These are phyloP conservation scores for Leptestheria dahalacensis DNA, from an alignment of 1,140 invertebrate genomes.

Conservation along the genomic window DNA sequence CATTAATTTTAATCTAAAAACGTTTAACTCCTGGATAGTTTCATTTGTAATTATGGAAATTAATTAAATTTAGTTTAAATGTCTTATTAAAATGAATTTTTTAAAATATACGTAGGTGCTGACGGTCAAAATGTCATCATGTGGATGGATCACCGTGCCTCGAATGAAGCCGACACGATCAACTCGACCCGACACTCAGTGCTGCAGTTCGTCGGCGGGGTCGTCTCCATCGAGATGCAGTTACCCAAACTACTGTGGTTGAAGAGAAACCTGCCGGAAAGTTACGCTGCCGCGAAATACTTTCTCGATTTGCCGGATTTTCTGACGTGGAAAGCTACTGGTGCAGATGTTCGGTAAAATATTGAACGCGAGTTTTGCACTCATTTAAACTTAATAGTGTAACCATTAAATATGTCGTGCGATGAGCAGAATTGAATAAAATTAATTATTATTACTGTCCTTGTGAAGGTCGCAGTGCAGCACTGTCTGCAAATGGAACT, in stretches of 20 bases:
- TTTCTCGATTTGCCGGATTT: conserved; percentile 91
- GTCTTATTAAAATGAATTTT: no score
- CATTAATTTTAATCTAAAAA: background rate
- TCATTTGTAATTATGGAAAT: no score
- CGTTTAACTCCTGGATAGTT: no score
- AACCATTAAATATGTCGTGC: no score
- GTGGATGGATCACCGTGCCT: conserved; percentile 93
- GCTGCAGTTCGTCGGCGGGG: conserved; percentile 74
- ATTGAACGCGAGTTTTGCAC: no score
- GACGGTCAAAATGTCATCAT: conserved; percentile 73
- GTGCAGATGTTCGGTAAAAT: conserved; percentile 42
- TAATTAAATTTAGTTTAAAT: no score
- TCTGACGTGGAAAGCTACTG: conserved; percentile 81
- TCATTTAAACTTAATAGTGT: no score
- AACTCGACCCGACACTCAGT: conserved; percentile 59
- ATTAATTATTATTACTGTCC: background rate
- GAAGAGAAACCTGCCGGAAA: conserved; percentile 53
- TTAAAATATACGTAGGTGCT: conserved; percentile 36
- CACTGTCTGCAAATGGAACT: conserved; percentile 89
- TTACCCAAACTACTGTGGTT: conserved; percentile 91
- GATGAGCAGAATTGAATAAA: no score
- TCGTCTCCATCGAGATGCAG: conserved; percentile 88
- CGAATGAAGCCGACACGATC: conserved; percentile 61
- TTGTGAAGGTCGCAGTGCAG: conserved; percentile 68
- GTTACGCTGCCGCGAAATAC: conserved; percentile 48